A percentile compares a stretch with the other conserved stretches of the same genome.
phyloP scores from a whole-genome alignment of 2,888 invertebrate species.

The Zaprionus bogoriensis region DNA sequence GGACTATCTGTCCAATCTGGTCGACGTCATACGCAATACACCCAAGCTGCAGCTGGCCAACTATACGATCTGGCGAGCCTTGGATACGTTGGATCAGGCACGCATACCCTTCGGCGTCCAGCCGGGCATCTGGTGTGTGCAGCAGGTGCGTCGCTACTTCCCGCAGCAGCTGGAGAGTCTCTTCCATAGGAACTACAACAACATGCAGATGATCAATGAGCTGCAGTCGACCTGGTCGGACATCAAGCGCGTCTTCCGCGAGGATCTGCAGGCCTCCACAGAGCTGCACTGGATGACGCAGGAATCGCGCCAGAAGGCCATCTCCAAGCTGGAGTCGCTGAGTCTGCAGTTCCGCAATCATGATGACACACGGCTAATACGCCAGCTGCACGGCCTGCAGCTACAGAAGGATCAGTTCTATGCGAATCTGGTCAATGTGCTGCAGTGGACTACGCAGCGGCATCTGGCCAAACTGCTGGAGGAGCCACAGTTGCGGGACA shows the following conservation, averaged over 20 bases:
- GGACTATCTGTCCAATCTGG: conserved; percentile 72
- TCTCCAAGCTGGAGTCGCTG: conserved; percentile 70
- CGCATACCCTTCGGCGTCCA: conserved; percentile 48
- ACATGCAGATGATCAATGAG: conserved; percentile 76
- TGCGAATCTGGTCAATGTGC: conserved; percentile 63
- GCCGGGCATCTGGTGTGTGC: conserved; percentile 71
- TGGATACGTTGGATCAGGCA: conserved; percentile 72
- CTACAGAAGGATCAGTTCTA: conserved; percentile 66
- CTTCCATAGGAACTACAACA: conserved; percentile 77
- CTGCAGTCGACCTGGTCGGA: conserved; percentile 79
- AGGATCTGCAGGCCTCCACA: conserved; percentile 69
- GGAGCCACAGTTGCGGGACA: conserved; percentile 58
- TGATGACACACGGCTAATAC: conserved; percentile 52
- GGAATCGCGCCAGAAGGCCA: conserved; percentile 73
- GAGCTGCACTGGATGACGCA: conserved; percentile 69
- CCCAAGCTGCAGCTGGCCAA: conserved; percentile 79
- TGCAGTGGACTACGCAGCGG: conserved; percentile 71
- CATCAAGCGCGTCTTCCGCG: conserved; percentile 72
- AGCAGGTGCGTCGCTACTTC: conserved; percentile 70
- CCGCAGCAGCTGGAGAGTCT: conserved; percentile 79
- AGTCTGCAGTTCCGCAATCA: conserved; percentile 65
- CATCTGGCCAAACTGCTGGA: conserved; percentile 57
- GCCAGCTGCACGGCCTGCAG: conserved; percentile 57
- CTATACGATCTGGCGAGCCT: conserved; percentile 80
- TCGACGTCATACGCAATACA: conserved; percentile 74